phyloP scores from a whole-genome alignment of 2,888 invertebrate species.

The Plagiodera versicolora region DNA sequence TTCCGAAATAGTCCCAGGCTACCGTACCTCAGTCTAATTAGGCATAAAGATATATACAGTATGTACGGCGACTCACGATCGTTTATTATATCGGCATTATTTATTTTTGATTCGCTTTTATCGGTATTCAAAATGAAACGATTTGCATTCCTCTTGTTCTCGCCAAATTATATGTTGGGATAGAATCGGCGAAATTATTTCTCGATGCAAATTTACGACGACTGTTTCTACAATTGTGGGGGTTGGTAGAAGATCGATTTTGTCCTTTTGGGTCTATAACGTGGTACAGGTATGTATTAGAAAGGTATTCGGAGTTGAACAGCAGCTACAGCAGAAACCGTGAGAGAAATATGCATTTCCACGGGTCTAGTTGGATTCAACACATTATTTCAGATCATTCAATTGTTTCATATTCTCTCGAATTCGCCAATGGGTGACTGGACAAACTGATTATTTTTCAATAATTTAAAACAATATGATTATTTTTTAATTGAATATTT shows the following conservation, averaged over 20 bases:
- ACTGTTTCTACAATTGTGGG: slow-evolving; percentile 32
- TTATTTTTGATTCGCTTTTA: slow-evolving; percentile 42
- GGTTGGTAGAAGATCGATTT: not conserved
- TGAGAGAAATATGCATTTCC: no score
- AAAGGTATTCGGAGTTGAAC: not conserved
- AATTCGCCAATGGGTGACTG: no score
- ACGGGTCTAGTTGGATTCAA: no score
- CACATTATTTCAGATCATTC: no score
- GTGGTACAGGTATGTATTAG: not conserved
- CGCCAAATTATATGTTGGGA: slow-evolving; percentile 30
- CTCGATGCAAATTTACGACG: slow-evolving; percentile 27
- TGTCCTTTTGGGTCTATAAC: not conserved
- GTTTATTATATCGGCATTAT: slow-evolving; percentile 40
- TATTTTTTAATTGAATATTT: no score
- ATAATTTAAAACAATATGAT: no score
- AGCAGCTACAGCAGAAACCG: not conserved
- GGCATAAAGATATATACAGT: slow-evolving; percentile 37
- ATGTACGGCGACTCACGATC: slow-evolving; percentile 36
- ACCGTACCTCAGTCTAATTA: slow-evolving; percentile 46
- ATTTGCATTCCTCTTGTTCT: slow-evolving; percentile 25
- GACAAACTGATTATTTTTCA: no score
- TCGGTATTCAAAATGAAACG: slow-evolving; percentile 37
- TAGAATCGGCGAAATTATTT: slow-evolving; percentile 32
- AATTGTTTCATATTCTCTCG: no score
- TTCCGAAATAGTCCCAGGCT: slow-evolving; percentile 42